Base-by-base conservation (phyloP, 2,113 vertebrate genomes). In the Neoarius graeffei region DNA sequence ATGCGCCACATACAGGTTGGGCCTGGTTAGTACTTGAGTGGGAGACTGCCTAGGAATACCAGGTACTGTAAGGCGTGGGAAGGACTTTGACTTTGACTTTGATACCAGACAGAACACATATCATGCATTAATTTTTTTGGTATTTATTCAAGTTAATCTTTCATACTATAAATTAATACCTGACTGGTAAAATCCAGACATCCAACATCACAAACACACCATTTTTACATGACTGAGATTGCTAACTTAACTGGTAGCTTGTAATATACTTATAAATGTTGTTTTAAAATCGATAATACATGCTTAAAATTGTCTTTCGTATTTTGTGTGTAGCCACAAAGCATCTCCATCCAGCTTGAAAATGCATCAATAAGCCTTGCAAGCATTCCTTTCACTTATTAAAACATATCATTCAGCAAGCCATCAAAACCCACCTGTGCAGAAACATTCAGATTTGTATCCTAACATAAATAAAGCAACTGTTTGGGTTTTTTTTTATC, bases 391-490 rank as follows among this genome's bases (percentile, higher is more conserved):
- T 84, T n/a, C 25, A 42, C 17, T 86, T 86, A 87, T 81, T 87
- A 88, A 89, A 87, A 91, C 83, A 86, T 81, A 74, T 64, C 83
- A 73, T 67, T 91, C 84, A 81, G 60, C 88, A 91, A 81, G 74
- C 48, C 85, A 86, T 79, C n/a, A 85, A 73, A 85, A 85, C 56
- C 30, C 71, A 83, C 60, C 60, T 57, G 81, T 81, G 64, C 66
- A 50, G 69, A 84, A 79, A 79, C 15, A 7, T 74, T 85, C 50
- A 52, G 35, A 23, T 1, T 0, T 35, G 30, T 86, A 17, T 81
- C 76, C 77, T 35, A 67, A 76, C 56, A 52, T 2, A 73, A 20
- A 20, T 42, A 82, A 59, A 35, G 23, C 3, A 52, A 35, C 30
- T 42, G 42, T 42, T 42, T 42, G 42, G 42, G 14, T n/a, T 76